A percentile compares a stretch with the other conserved stretches of the same genome.
Conservation (phyloP, 2,113 vertebrate species). For the Lepisosteus osseus region DNA sequence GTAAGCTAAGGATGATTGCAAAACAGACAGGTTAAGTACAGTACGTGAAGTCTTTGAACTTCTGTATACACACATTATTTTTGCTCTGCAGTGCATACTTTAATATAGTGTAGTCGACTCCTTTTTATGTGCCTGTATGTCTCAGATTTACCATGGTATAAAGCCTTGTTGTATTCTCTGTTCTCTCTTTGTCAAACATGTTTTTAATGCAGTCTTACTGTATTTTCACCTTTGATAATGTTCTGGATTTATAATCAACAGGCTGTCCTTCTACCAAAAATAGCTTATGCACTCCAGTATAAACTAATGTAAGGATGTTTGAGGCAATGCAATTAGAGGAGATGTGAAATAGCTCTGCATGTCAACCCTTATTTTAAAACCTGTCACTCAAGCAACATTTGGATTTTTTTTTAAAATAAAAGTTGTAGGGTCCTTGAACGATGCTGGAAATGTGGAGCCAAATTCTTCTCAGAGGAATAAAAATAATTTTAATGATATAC, state of each 20-base stretch:
- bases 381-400: conserved; percentile 56
- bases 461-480: conserved; percentile 17
- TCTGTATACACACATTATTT: not conserved
- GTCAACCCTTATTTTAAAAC: conserved; percentile 45
- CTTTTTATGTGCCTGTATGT: conserved; percentile 38
- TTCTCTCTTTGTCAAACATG: not conserved
- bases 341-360: conserved; percentile 51
- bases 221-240: conserved; percentile 30
- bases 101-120: conserved; percentile 17
- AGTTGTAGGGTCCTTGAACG: conserved; percentile 37
- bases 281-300: conserved; percentile 46
- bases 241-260: conserved; percentile 54
- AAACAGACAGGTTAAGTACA: too few species aligned
- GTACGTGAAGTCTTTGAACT: too few species aligned
- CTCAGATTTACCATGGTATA: conserved; percentile 16
- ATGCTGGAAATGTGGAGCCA: conserved; percentile 41
- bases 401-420: conserved; percentile 43
- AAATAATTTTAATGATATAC: too few species aligned
- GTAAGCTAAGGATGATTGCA: too few species aligned
- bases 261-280: conserved; percentile 49
- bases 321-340: conserved; percentile 57
- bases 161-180: not conserved
- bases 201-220: too few species aligned
- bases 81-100: not conserved
- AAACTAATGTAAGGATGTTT: conserved; percentile 49